A percentile compares a stretch with the other conserved stretches of the same genome.
These are phyloP conservation scores for Tetraneura akinire DNA, from an alignment of 1,140 invertebrate genomes.

Conservation along the genomic window DNA sequence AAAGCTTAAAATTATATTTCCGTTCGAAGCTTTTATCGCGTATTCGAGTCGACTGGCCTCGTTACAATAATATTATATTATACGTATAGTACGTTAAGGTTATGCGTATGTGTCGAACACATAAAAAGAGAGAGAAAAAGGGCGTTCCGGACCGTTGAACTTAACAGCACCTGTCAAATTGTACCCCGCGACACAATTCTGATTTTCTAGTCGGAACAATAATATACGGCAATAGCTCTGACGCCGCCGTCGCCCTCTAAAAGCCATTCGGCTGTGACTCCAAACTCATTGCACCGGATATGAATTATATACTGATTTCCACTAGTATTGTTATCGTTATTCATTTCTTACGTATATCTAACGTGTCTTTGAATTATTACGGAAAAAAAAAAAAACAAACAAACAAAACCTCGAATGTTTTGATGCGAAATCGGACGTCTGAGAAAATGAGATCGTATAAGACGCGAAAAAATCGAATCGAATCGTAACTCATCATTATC, in stretches of 20 bases:
- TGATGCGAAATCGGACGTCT: too few relatives aligned
- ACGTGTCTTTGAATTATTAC: too few relatives aligned
- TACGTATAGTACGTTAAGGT: background rate
- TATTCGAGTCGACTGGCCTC: background rate
- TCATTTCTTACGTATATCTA: too few relatives aligned
- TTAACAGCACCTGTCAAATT: constrained; percentile 49
- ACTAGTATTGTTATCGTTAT: background rate
- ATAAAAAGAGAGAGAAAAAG: constrained; percentile 22
- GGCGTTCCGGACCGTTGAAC: constrained; percentile 49
- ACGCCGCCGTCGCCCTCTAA: constrained; percentile 39
- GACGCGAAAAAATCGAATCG: too few relatives aligned
- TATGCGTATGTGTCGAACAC: background rate
- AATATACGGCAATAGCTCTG: constrained; percentile 46
- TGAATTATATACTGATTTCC: constrained; percentile 34
- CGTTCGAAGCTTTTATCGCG: constrained; percentile 28
- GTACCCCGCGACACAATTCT: constrained; percentile 46
- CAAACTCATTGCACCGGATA: constrained; percentile 33
- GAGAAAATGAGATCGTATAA: too few relatives aligned
- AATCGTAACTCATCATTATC: too few relatives aligned
- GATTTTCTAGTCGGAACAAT: constrained; percentile 43
- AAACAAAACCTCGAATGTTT: too few relatives aligned
- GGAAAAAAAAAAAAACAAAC: too few relatives aligned
- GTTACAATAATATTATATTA: background rate
- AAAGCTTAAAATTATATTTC: background rate
- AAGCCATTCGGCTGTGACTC: constrained; percentile 48